Conservation (phyloP, 2,113 vertebrate genomes). For the Octodon degus region DNA sequence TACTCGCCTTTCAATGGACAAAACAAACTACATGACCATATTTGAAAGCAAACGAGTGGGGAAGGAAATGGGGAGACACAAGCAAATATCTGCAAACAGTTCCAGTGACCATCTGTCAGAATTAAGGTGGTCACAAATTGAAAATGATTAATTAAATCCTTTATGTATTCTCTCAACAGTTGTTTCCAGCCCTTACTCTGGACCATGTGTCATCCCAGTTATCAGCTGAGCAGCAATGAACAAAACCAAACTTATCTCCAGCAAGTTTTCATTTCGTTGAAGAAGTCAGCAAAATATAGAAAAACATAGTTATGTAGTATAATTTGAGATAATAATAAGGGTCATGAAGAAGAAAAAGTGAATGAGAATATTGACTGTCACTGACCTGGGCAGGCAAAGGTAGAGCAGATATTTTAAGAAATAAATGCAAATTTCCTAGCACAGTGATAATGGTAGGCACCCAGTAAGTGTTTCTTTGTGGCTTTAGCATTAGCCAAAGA, state of each 20-base stretch:
- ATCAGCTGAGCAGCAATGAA: background rate
- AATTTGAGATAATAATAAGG: background rate
- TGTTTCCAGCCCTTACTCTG: background rate
- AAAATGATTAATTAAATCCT: constrained; percentile 17
- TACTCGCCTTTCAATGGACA: background rate
- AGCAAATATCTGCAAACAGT: background rate
- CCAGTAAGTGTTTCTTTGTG: background rate
- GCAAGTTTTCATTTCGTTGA: background rate
- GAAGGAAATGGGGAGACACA: background rate
- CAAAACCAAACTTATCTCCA: background rate
- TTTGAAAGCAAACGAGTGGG: fast-evolving
- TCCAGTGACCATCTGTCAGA: background rate
- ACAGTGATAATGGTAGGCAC: background rate
- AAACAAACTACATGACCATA: background rate
- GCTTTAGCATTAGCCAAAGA: background rate
- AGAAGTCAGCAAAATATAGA: background rate
- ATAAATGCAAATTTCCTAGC: background rate
- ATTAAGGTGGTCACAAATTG: background rate
- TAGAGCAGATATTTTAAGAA: background rate
- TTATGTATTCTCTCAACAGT: background rate
- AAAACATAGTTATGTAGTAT: background rate
- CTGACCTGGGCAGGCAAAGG: background rate
- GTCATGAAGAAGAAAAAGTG: background rate
- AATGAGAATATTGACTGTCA: background rate
- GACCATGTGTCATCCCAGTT: background rate